Evolutionary conservation across 2,888 invertebrate species (phyloP).

Genomic region (Amphiduros pacificus): DNA sequence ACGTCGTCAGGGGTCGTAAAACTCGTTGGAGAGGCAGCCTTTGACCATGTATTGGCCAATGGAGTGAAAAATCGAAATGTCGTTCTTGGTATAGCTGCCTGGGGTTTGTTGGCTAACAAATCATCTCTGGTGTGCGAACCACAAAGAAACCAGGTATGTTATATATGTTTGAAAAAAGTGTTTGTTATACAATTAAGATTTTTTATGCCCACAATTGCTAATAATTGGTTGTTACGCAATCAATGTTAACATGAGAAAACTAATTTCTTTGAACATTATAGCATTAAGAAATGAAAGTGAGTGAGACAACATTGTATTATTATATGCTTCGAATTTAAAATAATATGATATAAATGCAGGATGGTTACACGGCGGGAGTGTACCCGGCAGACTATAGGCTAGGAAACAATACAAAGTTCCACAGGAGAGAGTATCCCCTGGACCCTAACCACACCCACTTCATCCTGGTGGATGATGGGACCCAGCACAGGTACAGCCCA

Average conservation of each 20-base stretch:
- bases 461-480: constrained; percentile 59
- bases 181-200: not conserved
- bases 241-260: too few species aligned
- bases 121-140: not conserved
- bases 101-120: constrained; percentile 56
- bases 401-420: too few species aligned
- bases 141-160: not conserved
- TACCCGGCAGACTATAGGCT: too few species aligned
- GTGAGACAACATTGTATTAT: too few species aligned
- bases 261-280: too few species aligned
- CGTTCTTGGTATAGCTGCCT: constrained; percentile 58
- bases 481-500: constrained; percentile 49
- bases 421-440: too few species aligned
- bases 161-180: not conserved
- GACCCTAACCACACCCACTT: constrained; percentile 61
- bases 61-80: constrained; percentile 47
- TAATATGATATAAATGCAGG: too few species aligned
- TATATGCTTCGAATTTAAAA: too few species aligned
- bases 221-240: too few species aligned
- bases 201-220: too few species aligned
- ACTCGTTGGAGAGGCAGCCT: constrained; percentile 58
- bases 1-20: constrained; percentile 60
- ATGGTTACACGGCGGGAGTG: too few species aligned
- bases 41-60: constrained; percentile 52
- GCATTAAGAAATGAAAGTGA: too few species aligned